Percentiles rank a stretch among this genome's conserved stretches.
Conservation (phyloP, 1,140 invertebrate genomes). For the Carcinoscorpius rotundicauda region DNA sequence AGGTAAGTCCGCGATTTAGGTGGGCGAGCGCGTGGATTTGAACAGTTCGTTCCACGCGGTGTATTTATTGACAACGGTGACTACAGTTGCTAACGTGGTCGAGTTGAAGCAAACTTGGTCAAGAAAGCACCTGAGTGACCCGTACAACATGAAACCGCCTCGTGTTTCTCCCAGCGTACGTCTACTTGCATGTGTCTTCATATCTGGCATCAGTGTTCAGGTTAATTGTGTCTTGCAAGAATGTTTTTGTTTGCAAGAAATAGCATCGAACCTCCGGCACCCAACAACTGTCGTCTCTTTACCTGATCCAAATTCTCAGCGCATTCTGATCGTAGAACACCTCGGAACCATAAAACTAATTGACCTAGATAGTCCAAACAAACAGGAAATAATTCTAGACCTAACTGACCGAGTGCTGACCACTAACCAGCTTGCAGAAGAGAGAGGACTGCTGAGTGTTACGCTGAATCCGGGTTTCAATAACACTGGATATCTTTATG, state of each 20-base stretch:
- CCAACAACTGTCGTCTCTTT: neutral
- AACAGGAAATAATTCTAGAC: constrained; percentile 3
- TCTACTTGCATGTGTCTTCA: too few relatives aligned
- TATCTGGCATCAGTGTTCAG: too few relatives aligned
- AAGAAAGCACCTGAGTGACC: too few relatives aligned
- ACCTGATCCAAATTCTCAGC: neutral
- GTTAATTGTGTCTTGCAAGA: neutral
- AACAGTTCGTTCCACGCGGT: too few relatives aligned
- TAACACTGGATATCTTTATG: constrained; percentile 4
- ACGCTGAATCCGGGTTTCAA: constrained; percentile 7
- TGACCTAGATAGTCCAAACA: neutral
- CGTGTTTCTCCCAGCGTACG: too few relatives aligned
- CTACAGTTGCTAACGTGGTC: too few relatives aligned
- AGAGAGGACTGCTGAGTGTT: constrained; percentile 12
- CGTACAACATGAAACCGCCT: too few relatives aligned
- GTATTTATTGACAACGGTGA: too few relatives aligned
- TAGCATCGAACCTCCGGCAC: neutral
- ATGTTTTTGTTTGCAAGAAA: neutral
- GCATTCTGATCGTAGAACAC: constrained; percentile 5
- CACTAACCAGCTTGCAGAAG: neutral
- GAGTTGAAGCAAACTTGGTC: too few relatives aligned
- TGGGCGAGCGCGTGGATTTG: too few relatives aligned
- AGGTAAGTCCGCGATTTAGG: too few relatives aligned
- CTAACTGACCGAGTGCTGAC: constrained; percentile 1
- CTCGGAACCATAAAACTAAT: neutral